Conservation (phyloP, 2,888 invertebrate species). For the Scaeva pyrastri region DNA sequence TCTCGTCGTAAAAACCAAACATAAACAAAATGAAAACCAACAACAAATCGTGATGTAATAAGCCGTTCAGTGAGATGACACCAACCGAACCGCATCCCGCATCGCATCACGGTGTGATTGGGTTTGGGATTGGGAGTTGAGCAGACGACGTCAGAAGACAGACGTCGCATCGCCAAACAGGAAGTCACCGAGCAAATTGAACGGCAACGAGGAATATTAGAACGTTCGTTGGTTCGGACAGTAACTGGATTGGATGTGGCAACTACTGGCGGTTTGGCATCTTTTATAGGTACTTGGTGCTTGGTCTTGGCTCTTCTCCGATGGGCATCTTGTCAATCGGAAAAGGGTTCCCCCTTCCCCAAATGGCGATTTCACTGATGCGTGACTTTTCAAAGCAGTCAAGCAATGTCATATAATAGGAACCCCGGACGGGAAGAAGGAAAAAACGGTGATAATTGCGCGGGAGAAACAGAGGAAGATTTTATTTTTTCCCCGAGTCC, state of each 20-base stretch:
- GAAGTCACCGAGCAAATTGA: constrained; percentile 62
- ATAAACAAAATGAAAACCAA: background rate
- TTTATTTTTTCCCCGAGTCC: constrained; percentile 17
- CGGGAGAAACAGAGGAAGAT: constrained; percentile 39
- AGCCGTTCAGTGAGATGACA: constrained; percentile 54
- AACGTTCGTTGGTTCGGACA: constrained; percentile 29
- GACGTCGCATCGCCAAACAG: constrained; percentile 45
- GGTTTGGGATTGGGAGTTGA: no score
- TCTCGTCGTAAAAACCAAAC: constrained; percentile 21
- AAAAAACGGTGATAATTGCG: constrained; percentile 26
- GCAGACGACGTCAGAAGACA: background rate
- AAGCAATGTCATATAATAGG: background rate
- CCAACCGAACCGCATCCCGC: constrained; percentile 43
- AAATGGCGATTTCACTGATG: constrained; percentile 42
- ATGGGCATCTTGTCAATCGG: constrained; percentile 20
- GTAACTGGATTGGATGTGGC: constrained; percentile 54
- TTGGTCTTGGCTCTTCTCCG: no score
- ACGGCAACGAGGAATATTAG: constrained; percentile 45
- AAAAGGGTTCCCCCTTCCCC: background rate
- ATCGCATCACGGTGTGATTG: background rate
- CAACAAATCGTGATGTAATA: constrained; percentile 70
- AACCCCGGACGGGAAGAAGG: background rate
- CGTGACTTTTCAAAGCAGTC: constrained; percentile 48
- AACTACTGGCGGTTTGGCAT: background rate
- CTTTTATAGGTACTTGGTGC: no score